Base-by-base conservation (phyloP, 2,888 invertebrate species). In the Caradrina kadenii region DNA sequence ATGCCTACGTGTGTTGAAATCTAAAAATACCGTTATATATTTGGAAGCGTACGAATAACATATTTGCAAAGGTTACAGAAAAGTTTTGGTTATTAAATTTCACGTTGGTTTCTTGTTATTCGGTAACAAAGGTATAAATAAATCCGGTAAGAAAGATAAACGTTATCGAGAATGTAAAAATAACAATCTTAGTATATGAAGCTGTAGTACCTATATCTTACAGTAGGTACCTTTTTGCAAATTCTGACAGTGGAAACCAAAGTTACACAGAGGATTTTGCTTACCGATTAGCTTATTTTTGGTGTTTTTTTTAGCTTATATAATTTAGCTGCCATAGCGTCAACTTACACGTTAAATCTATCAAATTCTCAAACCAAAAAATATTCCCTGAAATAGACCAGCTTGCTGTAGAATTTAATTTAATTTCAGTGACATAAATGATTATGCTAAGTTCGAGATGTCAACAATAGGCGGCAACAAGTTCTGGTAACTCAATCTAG, bases 91-190 rank as follows among this genome's bases (percentile, higher is more conserved):
- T 42, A 55, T 69, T 68, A 60, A 69, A 65, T 48, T 65, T 52
- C 39, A 63, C 56, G 55, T 17, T 63, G 55, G 26, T 4, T 26
- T 26, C 26, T 26, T 26, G 26, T 26, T 26, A 26, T 60, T 54
- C 48, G 68, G 69, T 73, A 73, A 73, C 59, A 79, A 74, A 63
- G 49, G 39, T 53, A 64, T 63, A 77, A 68, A 79, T 60, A 49
- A 56, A 45, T n/a, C n/a, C n/a, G n/a, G 55, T 15, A 15, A 59
- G 31, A 35, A 21, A 26, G 19, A 21, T 22, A 48, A 64, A 49
- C 21, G 17, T 63, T 55, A 76, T 45, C 35, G 54, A 52, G 71
- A 59, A 64, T 62, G 49, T 63, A 45, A 8, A 50, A 50, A 62
- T 49, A 66, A 56, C 52, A 61, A 11, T 15, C 17, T 0, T 48